phyloP scores from a whole-genome alignment of 1,140 invertebrate species.

The Cydia strobilella region DNA sequence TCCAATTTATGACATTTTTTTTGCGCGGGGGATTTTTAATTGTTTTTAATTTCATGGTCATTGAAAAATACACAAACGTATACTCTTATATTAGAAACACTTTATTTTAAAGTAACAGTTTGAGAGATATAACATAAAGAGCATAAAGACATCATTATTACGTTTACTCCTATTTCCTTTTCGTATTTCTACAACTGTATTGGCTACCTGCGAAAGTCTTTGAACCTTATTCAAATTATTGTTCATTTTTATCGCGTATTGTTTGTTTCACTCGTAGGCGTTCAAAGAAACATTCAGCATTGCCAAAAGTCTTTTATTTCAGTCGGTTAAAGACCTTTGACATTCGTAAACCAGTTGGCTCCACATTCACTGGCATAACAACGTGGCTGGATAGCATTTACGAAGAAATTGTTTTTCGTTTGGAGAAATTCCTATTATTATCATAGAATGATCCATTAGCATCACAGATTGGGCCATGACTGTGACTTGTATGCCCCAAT shows the following conservation, averaged over 20 bases:
- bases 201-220: not conserved
- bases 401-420: constrained; percentile 21
- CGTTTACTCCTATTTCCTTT: too few species aligned
- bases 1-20: too few species aligned
- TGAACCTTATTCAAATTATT: not conserved
- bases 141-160: too few species aligned
- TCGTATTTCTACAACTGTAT: not conserved
- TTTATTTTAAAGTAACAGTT: too few species aligned
- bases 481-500: constrained; percentile 8
- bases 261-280: not conserved
- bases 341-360: not conserved
- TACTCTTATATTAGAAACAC: too few species aligned
- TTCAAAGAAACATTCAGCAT: not conserved
- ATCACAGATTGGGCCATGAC: constrained; percentile 8
- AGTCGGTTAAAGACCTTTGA: constrained; percentile 19
- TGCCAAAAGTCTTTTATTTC: not conserved
- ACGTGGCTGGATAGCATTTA: not conserved
- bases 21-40: too few species aligned
- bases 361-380: not conserved
- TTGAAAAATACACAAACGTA: too few species aligned
- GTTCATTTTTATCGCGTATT: not conserved
- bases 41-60: too few species aligned
- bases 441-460: constrained; percentile 19
- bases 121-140: too few species aligned
- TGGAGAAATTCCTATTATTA: not conserved